Conservation (phyloP, 2,888 invertebrate species). For the Aethes cnicana region DNA sequence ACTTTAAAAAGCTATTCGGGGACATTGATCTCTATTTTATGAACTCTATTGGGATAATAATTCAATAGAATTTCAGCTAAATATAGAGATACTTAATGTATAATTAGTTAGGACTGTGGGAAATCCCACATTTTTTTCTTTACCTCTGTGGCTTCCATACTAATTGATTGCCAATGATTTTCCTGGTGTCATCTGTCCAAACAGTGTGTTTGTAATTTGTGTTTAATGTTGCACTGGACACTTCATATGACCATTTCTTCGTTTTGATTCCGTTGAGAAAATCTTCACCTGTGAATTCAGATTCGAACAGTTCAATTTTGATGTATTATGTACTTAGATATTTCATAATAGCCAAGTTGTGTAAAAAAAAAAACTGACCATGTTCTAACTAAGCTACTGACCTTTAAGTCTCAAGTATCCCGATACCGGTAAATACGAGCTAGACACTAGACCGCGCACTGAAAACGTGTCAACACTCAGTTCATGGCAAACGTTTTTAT, state of each 20-base stretch:
- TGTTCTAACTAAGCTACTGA: constrained; percentile 11
- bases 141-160: no score
- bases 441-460: not conserved
- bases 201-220: constrained; percentile 5
- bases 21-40: no score
- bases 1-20: no score
- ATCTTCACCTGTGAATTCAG: constrained; percentile 18
- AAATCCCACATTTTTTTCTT: no score
- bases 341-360: no score
- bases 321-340: no score
- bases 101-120: no score
- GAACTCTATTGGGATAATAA: no score
- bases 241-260: constrained; percentile 24
- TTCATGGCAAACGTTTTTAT: constrained; percentile 18
- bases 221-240: not conserved
- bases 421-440: constrained; percentile 24
- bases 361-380: no score
- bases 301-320: no score
- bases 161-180: constrained; percentile 17
- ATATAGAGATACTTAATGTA: no score
- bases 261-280: constrained; percentile 6
- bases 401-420: constrained; percentile 15
- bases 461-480: not conserved
- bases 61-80: no score
- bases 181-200: constrained; percentile 26